phyloP scores from a whole-genome alignment of 1,140 invertebrate genomes.

The Drosophila kanapiae region DNA sequence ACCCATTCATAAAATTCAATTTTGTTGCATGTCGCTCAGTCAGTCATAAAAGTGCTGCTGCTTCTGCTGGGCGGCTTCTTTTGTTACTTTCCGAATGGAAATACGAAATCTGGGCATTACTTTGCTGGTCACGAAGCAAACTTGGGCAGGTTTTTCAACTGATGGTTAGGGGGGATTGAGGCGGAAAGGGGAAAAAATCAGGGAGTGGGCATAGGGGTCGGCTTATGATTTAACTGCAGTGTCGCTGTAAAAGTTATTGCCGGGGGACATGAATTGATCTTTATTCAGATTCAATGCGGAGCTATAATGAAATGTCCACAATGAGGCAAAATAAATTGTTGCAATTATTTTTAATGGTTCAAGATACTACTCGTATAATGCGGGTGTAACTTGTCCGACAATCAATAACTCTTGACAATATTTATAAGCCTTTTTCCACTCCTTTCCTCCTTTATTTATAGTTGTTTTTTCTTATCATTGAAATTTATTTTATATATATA shows the following conservation, averaged over 20 bases:
- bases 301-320: conserved; percentile 34
- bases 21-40: conserved; percentile 78
- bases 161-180: neutral
- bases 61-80: conserved; percentile 69
- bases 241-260: conserved; percentile 57
- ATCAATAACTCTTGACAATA: conserved; percentile 17
- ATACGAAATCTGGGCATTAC: conserved; percentile 77
- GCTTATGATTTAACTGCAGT: conserved; percentile 69
- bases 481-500: too few relatives aligned
- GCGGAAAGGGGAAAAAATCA: conserved; percentile 8
- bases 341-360: conserved; percentile 38
- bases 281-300: conserved; percentile 40
- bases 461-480: conserved; percentile 7
- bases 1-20: conserved; percentile 83
- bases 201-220: conserved; percentile 38
- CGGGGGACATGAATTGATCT: conserved; percentile 39
- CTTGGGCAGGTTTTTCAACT: conserved; percentile 49
- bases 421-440: neutral
- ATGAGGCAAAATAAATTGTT: conserved; percentile 34
- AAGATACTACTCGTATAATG: conserved; percentile 10
- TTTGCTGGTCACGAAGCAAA: conserved; percentile 71
- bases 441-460: neutral
- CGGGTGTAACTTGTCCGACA: conserved; percentile 25
- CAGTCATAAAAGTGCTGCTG: conserved; percentile 70
- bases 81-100: conserved; percentile 66